Conservation (phyloP, 2,888 invertebrate species). For the Agonopterix alstromeriana region DNA sequence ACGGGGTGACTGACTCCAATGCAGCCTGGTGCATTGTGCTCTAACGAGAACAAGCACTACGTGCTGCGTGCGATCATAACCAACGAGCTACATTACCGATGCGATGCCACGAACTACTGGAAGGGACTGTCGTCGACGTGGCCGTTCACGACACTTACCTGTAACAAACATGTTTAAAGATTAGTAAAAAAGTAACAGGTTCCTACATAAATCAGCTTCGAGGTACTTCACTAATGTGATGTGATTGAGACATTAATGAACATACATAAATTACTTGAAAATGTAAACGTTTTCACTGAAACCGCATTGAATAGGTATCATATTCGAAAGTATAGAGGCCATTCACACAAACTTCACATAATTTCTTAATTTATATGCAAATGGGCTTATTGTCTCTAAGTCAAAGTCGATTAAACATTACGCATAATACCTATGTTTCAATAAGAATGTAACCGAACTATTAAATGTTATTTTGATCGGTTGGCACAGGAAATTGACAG, state of each 20-base stretch:
- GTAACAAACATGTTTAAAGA: slow-evolving; percentile 37
- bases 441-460: slow-evolving; percentile 43
- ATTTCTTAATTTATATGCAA: slow-evolving; percentile 47
- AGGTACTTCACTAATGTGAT: too few species aligned
- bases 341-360: slow-evolving; percentile 29
- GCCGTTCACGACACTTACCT: slow-evolving; percentile 43
- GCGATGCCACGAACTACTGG: slow-evolving; percentile 15
- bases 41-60: slow-evolving; percentile 71
- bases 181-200: too few species aligned
- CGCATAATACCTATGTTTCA: slow-evolving; percentile 26
- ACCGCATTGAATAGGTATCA: background rate
- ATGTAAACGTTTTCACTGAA: too few species aligned
- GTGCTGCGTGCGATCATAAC: slow-evolving; percentile 55
- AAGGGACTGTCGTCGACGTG: slow-evolving; percentile 3
- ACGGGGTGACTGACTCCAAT: slow-evolving; percentile 71
- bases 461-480: slow-evolving; percentile 38
- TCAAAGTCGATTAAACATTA: slow-evolving; percentile 48
- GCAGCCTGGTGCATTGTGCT: slow-evolving; percentile 76
- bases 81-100: slow-evolving; percentile 51
- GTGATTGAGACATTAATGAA: too few species aligned
- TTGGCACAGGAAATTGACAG: slow-evolving; percentile 58
- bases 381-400: slow-evolving; percentile 56
- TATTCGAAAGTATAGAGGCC: slow-evolving; percentile 15
- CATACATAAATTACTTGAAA: too few species aligned
- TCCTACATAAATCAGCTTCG: too few species aligned